phyloP scores from a whole-genome alignment of 2,888 invertebrate genomes.

The Phoronis australis region DNA sequence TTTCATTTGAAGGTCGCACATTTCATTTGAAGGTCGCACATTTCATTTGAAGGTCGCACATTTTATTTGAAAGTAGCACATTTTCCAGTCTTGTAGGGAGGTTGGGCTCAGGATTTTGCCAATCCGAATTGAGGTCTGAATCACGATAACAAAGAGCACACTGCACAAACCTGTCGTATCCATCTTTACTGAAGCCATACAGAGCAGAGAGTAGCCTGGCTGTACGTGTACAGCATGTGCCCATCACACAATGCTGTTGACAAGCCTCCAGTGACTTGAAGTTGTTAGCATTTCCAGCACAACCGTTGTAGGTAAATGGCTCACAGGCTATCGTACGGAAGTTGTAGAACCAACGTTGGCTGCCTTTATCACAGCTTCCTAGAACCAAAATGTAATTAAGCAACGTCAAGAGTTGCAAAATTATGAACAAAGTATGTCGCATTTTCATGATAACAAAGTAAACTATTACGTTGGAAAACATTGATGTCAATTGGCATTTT shows the following conservation, averaged over 20 bases:
- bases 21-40: too few species aligned
- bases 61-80: too few species aligned
- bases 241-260: conserved; percentile 28
- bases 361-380: conserved; percentile 26
- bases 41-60: too few species aligned
- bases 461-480: too few species aligned
- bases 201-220: conserved; percentile 17
- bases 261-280: conserved; percentile 27
- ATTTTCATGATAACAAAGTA: too few species aligned
- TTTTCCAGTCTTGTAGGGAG: too few species aligned
- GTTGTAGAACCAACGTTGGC: conserved; percentile 34
- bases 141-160: not conserved
- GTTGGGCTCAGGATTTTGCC: too few species aligned
- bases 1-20: too few species aligned
- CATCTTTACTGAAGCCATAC: conserved; percentile 32
- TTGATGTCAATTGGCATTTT: too few species aligned
- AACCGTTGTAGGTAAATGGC: conserved; percentile 35
- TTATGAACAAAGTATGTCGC: too few species aligned
- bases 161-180: conserved; percentile 41
- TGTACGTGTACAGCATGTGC: conserved; percentile 37
- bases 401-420: too few species aligned
- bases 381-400: not conserved
- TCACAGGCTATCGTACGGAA: conserved; percentile 25
- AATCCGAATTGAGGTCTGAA: too few species aligned
- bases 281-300: conserved; percentile 37